Conservation (phyloP, 2,888 invertebrate genomes). For the Folsomia manolachei region DNA sequence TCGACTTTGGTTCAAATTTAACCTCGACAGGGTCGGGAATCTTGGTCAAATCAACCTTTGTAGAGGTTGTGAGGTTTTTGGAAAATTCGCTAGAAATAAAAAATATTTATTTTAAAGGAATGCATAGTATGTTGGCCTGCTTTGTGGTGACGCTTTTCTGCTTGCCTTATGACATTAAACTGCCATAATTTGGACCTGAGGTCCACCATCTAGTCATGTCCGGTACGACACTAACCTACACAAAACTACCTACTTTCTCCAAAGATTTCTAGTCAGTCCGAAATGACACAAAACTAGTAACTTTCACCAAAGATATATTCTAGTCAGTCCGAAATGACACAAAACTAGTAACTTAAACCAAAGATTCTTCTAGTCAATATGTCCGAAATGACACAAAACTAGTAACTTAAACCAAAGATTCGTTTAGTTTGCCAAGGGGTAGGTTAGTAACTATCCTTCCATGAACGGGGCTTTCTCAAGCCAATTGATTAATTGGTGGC, state of each 20-base stretch:
- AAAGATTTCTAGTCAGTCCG: neutral
- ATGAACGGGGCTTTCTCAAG: neutral
- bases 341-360: neutral
- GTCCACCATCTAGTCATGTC: neutral
- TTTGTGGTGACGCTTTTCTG: too few relatives aligned
- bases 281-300: neutral
- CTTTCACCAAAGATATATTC: neutral
- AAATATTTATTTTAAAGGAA: too few relatives aligned
- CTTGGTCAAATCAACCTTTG: constrained; percentile 69
- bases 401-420: too few relatives aligned
- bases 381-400: neutral
- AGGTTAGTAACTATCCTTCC: neutral
- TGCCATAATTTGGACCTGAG: too few relatives aligned
- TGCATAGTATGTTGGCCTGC: too few relatives aligned
- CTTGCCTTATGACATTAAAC: too few relatives aligned
- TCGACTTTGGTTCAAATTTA: constrained; percentile 75
- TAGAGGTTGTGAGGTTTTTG: constrained; percentile 75
- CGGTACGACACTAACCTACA: neutral
- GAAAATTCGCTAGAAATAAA: constrained; percentile 85
- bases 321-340: neutral
- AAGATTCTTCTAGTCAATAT: neutral
- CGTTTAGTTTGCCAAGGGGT: neutral
- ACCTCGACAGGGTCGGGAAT: constrained; percentile 72
- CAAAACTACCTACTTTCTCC: neutral
- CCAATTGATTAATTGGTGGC: neutral